Evolutionary conservation across 2,888 invertebrate genomes (phyloP).

Genomic region (Machimus atricapillus): DNA sequence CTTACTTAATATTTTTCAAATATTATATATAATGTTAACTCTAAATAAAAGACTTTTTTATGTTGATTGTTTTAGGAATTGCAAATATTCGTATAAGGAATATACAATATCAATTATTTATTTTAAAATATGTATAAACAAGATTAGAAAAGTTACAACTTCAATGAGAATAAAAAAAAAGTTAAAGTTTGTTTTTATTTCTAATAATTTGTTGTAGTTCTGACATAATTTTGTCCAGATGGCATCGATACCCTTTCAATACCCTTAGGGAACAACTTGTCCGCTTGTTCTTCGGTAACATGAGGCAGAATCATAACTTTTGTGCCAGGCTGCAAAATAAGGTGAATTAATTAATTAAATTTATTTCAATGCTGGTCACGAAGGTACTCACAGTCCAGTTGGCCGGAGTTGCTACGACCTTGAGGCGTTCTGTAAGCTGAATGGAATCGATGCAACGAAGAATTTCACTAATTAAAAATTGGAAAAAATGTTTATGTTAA

Average conservation of each 20-base stretch:
- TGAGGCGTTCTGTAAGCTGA: conserved; percentile 74
- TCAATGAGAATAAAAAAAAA: not conserved
- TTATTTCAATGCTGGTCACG: not conserved
- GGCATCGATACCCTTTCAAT: conserved; percentile 74
- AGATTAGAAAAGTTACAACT: not conserved
- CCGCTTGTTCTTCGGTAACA: conserved; percentile 71
- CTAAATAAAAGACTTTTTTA: too few relatives aligned
- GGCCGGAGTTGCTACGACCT: conserved; percentile 83
- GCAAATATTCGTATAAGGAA: too few relatives aligned
- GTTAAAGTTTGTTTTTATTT: not conserved
- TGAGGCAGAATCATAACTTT: conserved; percentile 82
- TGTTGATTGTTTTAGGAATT: too few relatives aligned
- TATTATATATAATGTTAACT: too few relatives aligned
- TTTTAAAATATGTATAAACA: not conserved
- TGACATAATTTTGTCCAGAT: conserved; percentile 77
- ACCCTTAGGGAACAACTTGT: conserved; percentile 73
- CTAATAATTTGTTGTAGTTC: conserved; percentile 74
- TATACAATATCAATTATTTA: not conserved
- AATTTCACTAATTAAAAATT: conserved; percentile 71
- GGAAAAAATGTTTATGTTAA: conserved; percentile 51
- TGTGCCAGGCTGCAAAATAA: conserved; percentile 67
- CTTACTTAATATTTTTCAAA: too few relatives aligned
- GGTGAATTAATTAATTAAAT: conserved; percentile 40
- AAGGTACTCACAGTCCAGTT: conserved; percentile 77
- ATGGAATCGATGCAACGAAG: conserved; percentile 83